phyloP scores from a whole-genome alignment of 1,140 invertebrate species.

The Sycophila sp. region DNA sequence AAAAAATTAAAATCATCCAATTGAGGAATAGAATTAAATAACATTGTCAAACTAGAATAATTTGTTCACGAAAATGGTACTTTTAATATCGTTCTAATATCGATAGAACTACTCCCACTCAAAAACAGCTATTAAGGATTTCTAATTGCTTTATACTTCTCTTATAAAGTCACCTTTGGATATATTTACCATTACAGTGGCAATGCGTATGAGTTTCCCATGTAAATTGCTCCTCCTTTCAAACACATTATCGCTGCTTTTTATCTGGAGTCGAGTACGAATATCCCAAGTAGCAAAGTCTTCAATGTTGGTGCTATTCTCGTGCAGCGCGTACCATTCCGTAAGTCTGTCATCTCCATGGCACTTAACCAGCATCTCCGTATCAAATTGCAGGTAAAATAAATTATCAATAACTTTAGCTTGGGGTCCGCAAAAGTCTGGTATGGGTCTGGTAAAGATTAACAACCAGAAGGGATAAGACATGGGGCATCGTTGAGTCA shows the following conservation, averaged over 20 bases:
- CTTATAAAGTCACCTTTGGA: too few species aligned
- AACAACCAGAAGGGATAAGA: neutral
- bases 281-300: conserved; percentile 10
- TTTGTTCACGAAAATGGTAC: too few species aligned
- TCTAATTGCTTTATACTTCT: too few species aligned
- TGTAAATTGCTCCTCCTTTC: neutral
- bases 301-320: neutral
- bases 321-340: conserved; percentile 45
- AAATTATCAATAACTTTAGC: conserved; percentile 27
- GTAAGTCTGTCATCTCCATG: conserved; percentile 13
- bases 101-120: too few species aligned
- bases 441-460: neutral
- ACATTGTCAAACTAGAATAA: too few species aligned
- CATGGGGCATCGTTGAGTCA: neutral
- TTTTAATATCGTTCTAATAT: too few species aligned
- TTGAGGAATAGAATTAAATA: too few species aligned
- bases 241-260: neutral
- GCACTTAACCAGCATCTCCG: conserved; percentile 45
- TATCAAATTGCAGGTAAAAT: conserved; percentile 43
- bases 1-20: too few species aligned
- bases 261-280: neutral
- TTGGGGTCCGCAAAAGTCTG: conserved; percentile 3
- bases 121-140: too few species aligned
- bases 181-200: neutral
- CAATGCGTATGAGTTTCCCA: neutral